Evolutionary conservation across 2,797 vertebrate species (phyloP).

Genomic region (Sebastes kiyomatsui): DNA sequence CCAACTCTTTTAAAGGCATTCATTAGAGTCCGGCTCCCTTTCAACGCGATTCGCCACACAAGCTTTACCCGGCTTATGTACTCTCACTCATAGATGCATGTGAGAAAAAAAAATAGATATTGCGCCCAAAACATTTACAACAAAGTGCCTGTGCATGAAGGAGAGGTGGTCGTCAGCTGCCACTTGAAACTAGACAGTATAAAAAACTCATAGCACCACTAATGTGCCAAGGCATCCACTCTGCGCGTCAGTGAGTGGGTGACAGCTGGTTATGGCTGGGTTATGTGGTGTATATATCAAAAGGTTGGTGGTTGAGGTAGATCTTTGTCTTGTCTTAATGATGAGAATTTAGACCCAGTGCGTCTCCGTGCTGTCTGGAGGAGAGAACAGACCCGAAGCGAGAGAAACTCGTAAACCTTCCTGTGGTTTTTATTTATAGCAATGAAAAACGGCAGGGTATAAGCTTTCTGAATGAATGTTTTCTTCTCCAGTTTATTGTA

Average conservation of each 20-base stretch:
- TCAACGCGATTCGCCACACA: constrained; percentile 90
- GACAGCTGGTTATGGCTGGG: constrained; percentile 23
- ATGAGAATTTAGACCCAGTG: constrained; percentile 32
- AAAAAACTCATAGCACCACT: not conserved
- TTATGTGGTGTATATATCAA: not conserved
- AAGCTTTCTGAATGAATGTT: constrained; percentile 52
- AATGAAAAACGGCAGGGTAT: constrained; percentile 16
- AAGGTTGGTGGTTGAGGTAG: constrained; percentile 2
- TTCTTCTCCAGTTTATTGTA: constrained; percentile 74
- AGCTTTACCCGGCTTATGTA: constrained; percentile 76
- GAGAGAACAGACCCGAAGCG: constrained; percentile 56
- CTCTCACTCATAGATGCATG: constrained; percentile 73
- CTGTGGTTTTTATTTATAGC: constrained; percentile 32
- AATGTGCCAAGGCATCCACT: constrained; percentile 10
- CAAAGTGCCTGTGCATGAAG: constrained; percentile 20
- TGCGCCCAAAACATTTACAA: constrained; percentile 23
- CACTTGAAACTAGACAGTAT: constrained; percentile 33
- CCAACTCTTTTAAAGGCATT: constrained; percentile 91
- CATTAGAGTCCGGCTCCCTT: constrained; percentile 89
- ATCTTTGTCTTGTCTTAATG: constrained; percentile 4
- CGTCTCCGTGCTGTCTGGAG: constrained; percentile 51
- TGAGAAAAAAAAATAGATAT: constrained; percentile 62
- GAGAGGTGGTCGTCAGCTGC: constrained; percentile 29
- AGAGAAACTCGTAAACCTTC: constrained; percentile 49
- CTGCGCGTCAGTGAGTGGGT: constrained; percentile 15